Conservation (phyloP, 1,140 invertebrate species). For the Lamellibrachia luymesi region DNA sequence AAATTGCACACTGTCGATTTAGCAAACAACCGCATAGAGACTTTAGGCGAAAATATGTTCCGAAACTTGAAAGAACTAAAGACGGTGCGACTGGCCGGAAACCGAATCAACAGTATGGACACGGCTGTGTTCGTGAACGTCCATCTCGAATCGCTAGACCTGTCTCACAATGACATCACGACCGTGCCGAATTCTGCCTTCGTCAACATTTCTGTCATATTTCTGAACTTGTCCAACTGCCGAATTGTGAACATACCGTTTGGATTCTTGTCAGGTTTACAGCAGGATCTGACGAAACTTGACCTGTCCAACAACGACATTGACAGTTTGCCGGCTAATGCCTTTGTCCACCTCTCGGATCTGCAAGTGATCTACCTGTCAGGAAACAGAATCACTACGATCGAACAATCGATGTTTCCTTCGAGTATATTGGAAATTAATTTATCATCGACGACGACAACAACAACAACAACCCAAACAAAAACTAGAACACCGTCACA, state of each 20-base stretch:
- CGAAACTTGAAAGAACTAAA: not conserved
- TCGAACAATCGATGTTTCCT: not conserved
- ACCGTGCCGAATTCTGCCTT: not conserved
- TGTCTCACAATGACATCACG: not conserved
- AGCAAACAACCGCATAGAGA: not conserved
- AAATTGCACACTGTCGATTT: not conserved
- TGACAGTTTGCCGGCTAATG: not conserved
- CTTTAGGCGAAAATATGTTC: not conserved
- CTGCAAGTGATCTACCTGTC: not conserved
- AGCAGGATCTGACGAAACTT: not conserved
- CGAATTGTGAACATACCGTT: not conserved
- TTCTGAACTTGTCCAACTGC: not conserved
- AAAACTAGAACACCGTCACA: too few relatives aligned
- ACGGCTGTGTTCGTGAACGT: not conserved
- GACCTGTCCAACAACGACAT: not conserved
- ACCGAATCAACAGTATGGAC: not conserved
- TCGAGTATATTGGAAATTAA: not conserved
- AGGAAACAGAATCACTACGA: not conserved
- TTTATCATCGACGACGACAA: not conserved
- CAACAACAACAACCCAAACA: too few relatives aligned
- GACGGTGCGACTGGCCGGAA: not conserved
- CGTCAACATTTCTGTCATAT: not conserved
- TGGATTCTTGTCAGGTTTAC: not conserved
- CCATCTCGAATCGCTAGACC: not conserved
- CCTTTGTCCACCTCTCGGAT: not conserved